phyloP scores from a whole-genome alignment of 2,113 vertebrate species.

The Hippocampus zosterae region DNA sequence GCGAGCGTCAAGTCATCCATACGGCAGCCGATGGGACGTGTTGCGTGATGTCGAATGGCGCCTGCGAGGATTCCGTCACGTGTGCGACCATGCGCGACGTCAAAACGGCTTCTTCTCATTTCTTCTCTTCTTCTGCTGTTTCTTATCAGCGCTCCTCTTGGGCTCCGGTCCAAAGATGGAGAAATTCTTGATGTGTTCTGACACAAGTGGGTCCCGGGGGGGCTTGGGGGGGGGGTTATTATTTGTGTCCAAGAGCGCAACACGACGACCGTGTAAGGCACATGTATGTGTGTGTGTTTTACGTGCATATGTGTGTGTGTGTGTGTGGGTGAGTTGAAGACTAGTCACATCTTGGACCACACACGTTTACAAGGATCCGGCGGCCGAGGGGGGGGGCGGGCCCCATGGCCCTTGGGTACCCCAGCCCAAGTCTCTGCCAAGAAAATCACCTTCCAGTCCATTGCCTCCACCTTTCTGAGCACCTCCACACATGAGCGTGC shows the following conservation, averaged over 20 bases:
- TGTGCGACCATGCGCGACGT: neutral
- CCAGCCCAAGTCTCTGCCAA: conserved; percentile 52
- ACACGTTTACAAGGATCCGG: conserved; percentile 31
- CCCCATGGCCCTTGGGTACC: conserved; percentile 25
- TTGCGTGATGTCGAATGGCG: neutral
- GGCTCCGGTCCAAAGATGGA: conserved; percentile 11
- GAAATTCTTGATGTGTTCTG: conserved; percentile 12
- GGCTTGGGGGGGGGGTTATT: neutral
- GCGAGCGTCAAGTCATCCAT: neutral
- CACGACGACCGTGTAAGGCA: conserved; percentile 8
- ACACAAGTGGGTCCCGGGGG: conserved; percentile 5
- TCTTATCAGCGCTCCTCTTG: conserved; percentile 7
- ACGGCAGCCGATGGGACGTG: neutral
- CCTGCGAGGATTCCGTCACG: conserved; percentile 1
- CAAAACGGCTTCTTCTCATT: neutral
- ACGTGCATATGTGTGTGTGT: neutral
- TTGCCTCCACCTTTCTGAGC: conserved; percentile 35
- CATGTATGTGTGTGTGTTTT: conserved; percentile 10
- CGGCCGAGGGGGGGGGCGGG: conserved; percentile 12
- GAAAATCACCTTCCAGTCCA: conserved; percentile 60
- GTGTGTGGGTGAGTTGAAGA: conserved; percentile 11
- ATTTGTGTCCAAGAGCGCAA: too few species aligned
- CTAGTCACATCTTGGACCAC: conserved; percentile 67
- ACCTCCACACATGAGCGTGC: conserved; percentile 5
- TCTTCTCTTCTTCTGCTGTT: conserved; percentile 12